A percentile compares a stretch with the other conserved stretches of the same genome.
phyloP scores from a whole-genome alignment of 30 jellyfish, hydroid and myxozoan species.

The Pseudorhiza aurosa region DNA sequence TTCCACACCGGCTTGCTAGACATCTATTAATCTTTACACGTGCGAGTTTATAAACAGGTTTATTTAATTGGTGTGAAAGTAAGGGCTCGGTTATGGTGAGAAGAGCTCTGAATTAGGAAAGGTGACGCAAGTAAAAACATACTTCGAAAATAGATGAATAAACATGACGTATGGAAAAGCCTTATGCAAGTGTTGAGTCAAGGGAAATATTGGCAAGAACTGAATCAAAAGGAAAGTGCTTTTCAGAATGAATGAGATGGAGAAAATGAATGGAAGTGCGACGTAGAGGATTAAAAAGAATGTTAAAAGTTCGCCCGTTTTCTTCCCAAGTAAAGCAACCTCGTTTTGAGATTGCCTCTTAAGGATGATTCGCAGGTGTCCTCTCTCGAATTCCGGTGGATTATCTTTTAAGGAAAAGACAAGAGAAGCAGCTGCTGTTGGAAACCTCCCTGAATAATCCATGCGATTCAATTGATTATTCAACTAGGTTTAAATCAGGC shows the following conservation, averaged over 20 bases:
- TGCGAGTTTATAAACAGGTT: no score
- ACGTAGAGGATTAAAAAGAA: background rate
- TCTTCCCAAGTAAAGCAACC: background rate
- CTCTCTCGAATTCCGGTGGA: background rate
- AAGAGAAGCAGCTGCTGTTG: background rate
- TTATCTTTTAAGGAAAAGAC: background rate
- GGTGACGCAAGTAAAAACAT: no score
- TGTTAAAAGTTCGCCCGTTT: background rate
- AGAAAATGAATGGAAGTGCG: background rate
- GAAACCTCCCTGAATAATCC: background rate
- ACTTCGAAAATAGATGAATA: no score
- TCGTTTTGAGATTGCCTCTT: background rate
- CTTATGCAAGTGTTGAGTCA: no score
- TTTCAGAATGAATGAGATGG: background rate
- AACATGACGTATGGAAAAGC: no score
- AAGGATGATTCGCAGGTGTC: background rate
- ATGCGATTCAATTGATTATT: slow-evolving; percentile 15
- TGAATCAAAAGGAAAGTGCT: no score
- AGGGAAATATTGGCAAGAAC: no score
- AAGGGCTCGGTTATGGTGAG: no score
- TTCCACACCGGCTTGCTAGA: no score
- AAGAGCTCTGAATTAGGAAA: no score
- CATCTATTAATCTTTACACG: no score
- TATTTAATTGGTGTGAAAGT: no score
- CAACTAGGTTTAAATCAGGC: background rate